Conservation (phyloP, 1,140 invertebrate species). For the Bombus waltoni region DNA sequence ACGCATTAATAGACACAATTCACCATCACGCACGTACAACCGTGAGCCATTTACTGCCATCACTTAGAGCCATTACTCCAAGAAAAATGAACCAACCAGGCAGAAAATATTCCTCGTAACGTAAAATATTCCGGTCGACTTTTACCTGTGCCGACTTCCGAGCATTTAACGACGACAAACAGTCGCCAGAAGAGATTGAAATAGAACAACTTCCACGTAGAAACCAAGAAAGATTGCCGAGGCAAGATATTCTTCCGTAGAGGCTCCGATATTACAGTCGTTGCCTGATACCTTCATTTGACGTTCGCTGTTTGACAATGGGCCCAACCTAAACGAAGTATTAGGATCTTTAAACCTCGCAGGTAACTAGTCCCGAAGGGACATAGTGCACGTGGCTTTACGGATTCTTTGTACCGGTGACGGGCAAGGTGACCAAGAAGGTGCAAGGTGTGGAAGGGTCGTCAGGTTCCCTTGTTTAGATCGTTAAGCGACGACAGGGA, state of each 20-base stretch:
- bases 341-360: constrained; percentile 65
- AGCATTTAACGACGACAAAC: no score
- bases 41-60: no score
- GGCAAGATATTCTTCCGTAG: not conserved
- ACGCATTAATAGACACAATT: no score
- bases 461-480: constrained; percentile 1
- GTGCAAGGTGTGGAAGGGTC: constrained; percentile 63
- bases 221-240: not conserved
- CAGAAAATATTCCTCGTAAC: no score
- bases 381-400: constrained; percentile 60
- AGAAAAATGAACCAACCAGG: not conserved
- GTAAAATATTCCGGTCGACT: no score
- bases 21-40: no score
- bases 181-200: no score
- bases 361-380: constrained; percentile 69
- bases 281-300: constrained; percentile 36
- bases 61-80: not conserved
- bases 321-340: constrained; percentile 60
- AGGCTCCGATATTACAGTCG: not conserved
- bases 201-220: not conserved
- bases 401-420: constrained; percentile 29
- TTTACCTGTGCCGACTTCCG: no score
- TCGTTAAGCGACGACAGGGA: constrained; percentile 20
- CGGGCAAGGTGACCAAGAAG: constrained; percentile 64
- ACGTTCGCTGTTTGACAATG: constrained; percentile 49